phyloP scores from a whole-genome alignment of 2,113 vertebrate genomes.

The Puffinus mauretanicus region DNA sequence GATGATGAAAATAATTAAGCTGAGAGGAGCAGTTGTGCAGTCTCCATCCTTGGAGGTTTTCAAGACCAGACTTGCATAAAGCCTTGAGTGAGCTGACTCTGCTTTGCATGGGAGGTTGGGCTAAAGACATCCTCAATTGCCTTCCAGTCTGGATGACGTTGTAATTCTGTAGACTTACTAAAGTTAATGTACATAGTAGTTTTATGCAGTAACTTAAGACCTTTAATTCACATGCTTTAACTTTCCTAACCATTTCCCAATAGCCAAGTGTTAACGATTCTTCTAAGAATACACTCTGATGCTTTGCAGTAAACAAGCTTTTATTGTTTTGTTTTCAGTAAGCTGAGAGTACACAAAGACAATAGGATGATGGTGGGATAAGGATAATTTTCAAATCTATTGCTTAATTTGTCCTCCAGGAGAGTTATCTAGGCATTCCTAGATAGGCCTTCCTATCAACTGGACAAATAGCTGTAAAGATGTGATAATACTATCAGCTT shows the following conservation, averaged over 20 bases:
- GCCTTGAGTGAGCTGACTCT: neutral
- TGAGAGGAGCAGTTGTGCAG: neutral
- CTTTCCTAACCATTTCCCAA: neutral
- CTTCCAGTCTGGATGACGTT: neutral
- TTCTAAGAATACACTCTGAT: neutral
- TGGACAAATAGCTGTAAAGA: neutral
- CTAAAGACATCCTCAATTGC: neutral
- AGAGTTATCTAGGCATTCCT: neutral
- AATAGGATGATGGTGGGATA: neutral
- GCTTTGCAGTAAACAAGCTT: neutral
- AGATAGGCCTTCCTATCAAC: neutral
- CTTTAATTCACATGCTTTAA: neutral
- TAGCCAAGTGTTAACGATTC: neutral
- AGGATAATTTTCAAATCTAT: neutral
- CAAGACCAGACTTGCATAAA: neutral
- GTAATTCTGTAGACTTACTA: neutral
- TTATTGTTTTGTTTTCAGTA: neutral
- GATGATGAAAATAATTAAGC: neutral
- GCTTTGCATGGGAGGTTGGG: neutral
- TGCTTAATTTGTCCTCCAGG: neutral
- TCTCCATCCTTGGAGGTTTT: neutral
- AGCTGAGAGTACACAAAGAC: neutral
- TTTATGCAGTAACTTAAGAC: neutral
- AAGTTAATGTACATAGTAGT: neutral
- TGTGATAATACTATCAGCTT: neutral